Evolutionary conservation across 2,113 vertebrate species (phyloP).

Genomic region (Excalfactoria chinensis): DNA sequence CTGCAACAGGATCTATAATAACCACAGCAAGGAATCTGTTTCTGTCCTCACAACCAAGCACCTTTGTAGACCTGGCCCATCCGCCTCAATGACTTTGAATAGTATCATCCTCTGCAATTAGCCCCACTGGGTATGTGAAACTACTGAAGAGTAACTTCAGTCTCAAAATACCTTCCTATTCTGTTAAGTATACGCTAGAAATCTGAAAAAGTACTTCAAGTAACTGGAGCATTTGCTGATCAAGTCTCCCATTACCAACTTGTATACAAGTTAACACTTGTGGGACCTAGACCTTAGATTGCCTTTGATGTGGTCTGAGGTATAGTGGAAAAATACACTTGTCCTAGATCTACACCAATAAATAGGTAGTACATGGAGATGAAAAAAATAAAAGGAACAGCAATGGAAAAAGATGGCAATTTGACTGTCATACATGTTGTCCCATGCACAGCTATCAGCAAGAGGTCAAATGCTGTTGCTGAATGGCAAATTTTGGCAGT

Average conservation of each 20-base stretch:
- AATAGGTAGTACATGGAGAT: not conserved
- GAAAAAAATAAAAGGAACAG: not conserved
- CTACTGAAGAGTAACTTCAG: not conserved
- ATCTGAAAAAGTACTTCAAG: not conserved
- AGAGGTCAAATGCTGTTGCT: not conserved
- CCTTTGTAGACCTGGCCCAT: not conserved
- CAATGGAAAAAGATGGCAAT: not conserved
- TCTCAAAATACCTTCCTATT: not conserved
- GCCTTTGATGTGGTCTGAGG: conserved; percentile 14
- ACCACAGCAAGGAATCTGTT: not conserved
- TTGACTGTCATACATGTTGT: not conserved
- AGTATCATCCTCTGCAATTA: not conserved
- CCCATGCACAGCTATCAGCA: not conserved
- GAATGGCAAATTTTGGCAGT: not conserved
- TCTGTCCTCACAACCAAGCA: not conserved
- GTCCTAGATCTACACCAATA: not conserved
- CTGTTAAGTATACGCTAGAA: not conserved
- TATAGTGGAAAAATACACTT: not conserved
- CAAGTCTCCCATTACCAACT: not conserved
- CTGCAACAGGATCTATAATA: not conserved
- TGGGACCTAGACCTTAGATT: not conserved
- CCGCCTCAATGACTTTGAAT: not conserved
- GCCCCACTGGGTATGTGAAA: not conserved
- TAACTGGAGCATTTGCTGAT: not conserved
- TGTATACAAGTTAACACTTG: not conserved